Evolutionary conservation across 2,113 vertebrate genomes (phyloP).

Genomic region (Kryptolebias marmoratus): DNA sequence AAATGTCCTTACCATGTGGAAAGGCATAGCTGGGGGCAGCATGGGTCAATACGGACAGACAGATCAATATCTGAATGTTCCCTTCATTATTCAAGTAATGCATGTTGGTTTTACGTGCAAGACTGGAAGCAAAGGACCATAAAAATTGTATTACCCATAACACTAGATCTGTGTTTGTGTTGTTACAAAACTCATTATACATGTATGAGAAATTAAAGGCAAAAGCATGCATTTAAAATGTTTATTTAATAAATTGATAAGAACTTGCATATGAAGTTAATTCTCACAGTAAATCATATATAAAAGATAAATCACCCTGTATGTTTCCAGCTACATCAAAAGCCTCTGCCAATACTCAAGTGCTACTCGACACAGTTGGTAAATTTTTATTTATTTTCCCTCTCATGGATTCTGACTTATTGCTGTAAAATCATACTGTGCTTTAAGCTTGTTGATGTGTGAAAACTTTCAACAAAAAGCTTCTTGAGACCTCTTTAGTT

Average conservation of each 20-base stretch:
- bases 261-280: slow-evolving; percentile 18
- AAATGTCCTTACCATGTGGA: slow-evolving; percentile 60
- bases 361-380: slow-evolving; percentile 14
- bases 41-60: slow-evolving; percentile 70
- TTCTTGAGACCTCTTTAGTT: slow-evolving; percentile 73
- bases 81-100: slow-evolving; percentile 77
- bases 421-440: slow-evolving; percentile 61
- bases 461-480: slow-evolving; percentile 76
- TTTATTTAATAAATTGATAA: slow-evolving; percentile 37
- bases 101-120: slow-evolving; percentile 56
- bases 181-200: slow-evolving; percentile 47
- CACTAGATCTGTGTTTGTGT: slow-evolving; percentile 26
- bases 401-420: slow-evolving; percentile 48
- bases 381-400: slow-evolving; percentile 9
- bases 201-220: slow-evolving; percentile 48
- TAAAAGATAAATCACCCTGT: slow-evolving; percentile 29
- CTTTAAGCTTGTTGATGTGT: slow-evolving; percentile 75
- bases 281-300: slow-evolving; percentile 24
- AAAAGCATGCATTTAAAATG: slow-evolving; percentile 53
- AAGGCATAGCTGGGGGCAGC: slow-evolving; percentile 59
- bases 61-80: slow-evolving; percentile 77
- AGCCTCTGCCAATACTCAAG: not conserved
- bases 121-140: slow-evolving; percentile 30
- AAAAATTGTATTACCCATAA: slow-evolving; percentile 50
- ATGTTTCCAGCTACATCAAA: slow-evolving; percentile 40